Conservation (phyloP, 1,140 invertebrate species). For the Procambarus clarkii region DNA sequence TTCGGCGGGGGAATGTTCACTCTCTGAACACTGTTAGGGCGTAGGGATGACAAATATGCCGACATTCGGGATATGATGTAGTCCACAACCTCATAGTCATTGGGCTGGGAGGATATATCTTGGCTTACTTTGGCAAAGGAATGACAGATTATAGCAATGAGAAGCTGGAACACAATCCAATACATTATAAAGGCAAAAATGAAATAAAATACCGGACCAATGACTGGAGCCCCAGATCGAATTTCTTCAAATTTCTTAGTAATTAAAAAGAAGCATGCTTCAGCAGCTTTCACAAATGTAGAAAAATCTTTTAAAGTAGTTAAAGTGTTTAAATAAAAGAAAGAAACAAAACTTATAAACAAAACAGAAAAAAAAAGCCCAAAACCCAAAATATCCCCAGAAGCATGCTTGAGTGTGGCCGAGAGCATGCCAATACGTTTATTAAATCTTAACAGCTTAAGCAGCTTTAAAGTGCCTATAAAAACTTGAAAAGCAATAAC, state of each 20-base stretch:
- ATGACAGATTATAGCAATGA: constrained; percentile 70
- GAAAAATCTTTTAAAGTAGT: constrained; percentile 64
- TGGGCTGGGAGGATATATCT: constrained; percentile 62
- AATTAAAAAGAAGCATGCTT: constrained; percentile 66
- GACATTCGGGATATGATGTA: constrained; percentile 59
- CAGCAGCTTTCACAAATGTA: constrained; percentile 62
- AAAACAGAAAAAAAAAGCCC: constrained; percentile 53
- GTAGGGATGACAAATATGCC: constrained; percentile 34
- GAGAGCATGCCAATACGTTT: constrained; percentile 77
- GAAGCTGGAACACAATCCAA: constrained; percentile 70
- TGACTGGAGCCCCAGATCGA: constrained; percentile 8
- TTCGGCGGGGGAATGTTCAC: constrained; percentile 43
- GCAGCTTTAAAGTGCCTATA: constrained; percentile 75
- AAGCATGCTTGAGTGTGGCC: constrained; percentile 73
- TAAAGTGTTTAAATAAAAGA: constrained; percentile 61
- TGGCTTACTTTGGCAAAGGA: constrained; percentile 63
- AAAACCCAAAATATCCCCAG: constrained; percentile 67
- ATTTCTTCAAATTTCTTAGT: constrained; percentile 69
- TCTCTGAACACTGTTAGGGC: constrained; percentile 38
- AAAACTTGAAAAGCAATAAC: constrained; percentile 78
- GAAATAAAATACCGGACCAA: constrained; percentile 71
- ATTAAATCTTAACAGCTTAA: constrained; percentile 78
- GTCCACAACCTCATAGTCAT: constrained; percentile 71
- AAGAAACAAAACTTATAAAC: constrained; percentile 56
- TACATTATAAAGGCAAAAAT: constrained; percentile 66